These are phyloP conservation scores for Cololabis saira DNA, from an alignment of 2,113 vertebrate genomes.

Conservation along the genomic window DNA sequence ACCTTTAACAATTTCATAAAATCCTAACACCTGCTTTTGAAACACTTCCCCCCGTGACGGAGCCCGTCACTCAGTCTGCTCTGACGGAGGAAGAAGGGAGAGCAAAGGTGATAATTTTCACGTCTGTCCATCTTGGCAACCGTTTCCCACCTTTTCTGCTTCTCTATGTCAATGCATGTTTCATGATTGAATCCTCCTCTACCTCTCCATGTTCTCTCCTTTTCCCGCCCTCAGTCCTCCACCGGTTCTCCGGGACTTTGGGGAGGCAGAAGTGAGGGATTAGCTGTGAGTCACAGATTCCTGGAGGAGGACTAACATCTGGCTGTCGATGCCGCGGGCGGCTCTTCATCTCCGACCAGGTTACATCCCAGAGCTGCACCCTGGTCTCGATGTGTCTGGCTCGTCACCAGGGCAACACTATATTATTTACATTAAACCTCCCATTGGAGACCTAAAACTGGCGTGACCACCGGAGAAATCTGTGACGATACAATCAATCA, in stretches of 20 bases:
- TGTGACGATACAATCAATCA: background rate
- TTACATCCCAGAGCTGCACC: constrained; percentile 33
- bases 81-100: background rate
- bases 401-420: constrained; percentile 9
- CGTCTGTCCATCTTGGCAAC: constrained; percentile 39
- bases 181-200: constrained; percentile 23
- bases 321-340: constrained; percentile 53
- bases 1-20: no score
- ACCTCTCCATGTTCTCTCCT: background rate
- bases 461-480: background rate
- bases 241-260: constrained; percentile 19
- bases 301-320: constrained; percentile 70
- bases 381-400: constrained; percentile 12
- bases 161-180: constrained; percentile 33
- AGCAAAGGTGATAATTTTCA: constrained; percentile 5
- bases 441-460: constrained; percentile 5
- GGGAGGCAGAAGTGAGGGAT: constrained; percentile 21
- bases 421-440: background rate
- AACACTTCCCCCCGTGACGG: constrained; percentile 35
- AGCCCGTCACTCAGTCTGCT: constrained; percentile 30
- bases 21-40: no score
- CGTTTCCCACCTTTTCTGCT: constrained; percentile 17
- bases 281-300: constrained; percentile 66
- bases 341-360: constrained; percentile 44
- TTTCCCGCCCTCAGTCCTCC: constrained; percentile 5